Evolutionary conservation across 2,797 vertebrate species (phyloP).

Genomic region (Tympanoctomys barrerae): DNA sequence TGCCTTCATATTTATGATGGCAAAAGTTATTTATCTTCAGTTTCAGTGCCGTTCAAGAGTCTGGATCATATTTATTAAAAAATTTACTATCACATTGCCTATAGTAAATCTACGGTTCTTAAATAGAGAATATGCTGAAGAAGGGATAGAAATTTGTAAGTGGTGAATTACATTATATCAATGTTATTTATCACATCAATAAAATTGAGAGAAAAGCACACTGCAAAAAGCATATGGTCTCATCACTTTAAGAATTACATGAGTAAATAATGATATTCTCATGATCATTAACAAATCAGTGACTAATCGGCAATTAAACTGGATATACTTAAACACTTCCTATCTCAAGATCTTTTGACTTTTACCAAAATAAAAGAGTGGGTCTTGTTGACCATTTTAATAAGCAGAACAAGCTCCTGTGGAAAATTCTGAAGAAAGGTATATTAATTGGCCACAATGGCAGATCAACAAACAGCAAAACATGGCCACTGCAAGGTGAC

Average conservation of each 20-base stretch:
- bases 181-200: conserved; percentile 46
- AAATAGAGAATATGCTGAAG: conserved; percentile 49
- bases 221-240: background rate
- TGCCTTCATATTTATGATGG: conserved; percentile 62
- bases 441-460: background rate
- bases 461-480: background rate
- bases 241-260: conserved; percentile 6
- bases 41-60: conserved; percentile 10
- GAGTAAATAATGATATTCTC: conserved; percentile 49
- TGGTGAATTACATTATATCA: conserved; percentile 6
- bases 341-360: background rate
- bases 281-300: background rate
- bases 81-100: conserved; percentile 51
- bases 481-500: accelerated
- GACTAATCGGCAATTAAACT: background rate
- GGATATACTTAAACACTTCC: background rate
- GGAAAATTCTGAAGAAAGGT: background rate
- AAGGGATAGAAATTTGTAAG: conserved; percentile 5
- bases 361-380: conserved; percentile 3
- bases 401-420: background rate
- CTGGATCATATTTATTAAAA: conserved; percentile 70
- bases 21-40: conserved; percentile 61
- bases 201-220: conserved; percentile 55
- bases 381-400: background rate
- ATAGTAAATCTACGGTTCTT: conserved; percentile 63